Evolutionary conservation across 1,140 invertebrate genomes (phyloP).

Genomic region (Drosophila simulans): DNA sequence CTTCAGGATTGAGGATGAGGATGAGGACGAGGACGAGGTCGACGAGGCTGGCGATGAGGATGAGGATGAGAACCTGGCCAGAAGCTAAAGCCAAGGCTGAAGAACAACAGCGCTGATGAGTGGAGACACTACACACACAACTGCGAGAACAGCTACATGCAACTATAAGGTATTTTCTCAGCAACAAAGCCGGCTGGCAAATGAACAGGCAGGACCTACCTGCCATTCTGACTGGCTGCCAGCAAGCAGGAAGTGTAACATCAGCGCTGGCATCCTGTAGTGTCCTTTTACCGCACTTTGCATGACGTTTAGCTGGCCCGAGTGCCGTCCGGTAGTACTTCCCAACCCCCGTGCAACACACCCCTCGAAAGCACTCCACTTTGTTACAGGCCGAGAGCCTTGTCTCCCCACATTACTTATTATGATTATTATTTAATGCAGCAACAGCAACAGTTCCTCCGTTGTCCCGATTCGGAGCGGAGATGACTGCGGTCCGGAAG

Average conservation of each 20-base stretch:
- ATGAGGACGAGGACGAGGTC: slow-evolving; percentile 2
- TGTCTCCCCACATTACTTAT: slow-evolving; percentile 75
- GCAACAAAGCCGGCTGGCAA: slow-evolving; percentile 68
- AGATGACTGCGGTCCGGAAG: slow-evolving; percentile 36
- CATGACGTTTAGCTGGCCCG: slow-evolving; percentile 70
- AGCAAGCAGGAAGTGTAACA: slow-evolving; percentile 74
- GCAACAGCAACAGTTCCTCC: slow-evolving; percentile 69
- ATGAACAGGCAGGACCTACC: slow-evolving; percentile 60
- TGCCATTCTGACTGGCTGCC: slow-evolving; percentile 30
- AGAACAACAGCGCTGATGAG: slow-evolving; percentile 55
- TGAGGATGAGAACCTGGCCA: slow-evolving; percentile 17
- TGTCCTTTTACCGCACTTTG: slow-evolving; percentile 77
- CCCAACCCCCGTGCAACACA: background rate
- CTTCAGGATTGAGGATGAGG: slow-evolving; percentile 7
- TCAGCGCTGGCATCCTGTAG: slow-evolving; percentile 79
- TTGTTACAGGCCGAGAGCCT: slow-evolving; percentile 51
- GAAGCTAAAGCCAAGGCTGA: slow-evolving; percentile 24
- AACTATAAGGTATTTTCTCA: slow-evolving; percentile 62
- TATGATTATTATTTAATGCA: slow-evolving; percentile 82
- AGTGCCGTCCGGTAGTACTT: slow-evolving; percentile 22
- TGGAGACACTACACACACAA: slow-evolving; percentile 55
- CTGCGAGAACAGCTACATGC: slow-evolving; percentile 58
- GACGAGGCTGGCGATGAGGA: slow-evolving; percentile 4
- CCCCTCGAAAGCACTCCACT: slow-evolving; percentile 28
- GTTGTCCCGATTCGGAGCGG: slow-evolving; percentile 25